Evolutionary conservation across 2,888 invertebrate species (phyloP).

Genomic region (Stomorhina lunata): DNA sequence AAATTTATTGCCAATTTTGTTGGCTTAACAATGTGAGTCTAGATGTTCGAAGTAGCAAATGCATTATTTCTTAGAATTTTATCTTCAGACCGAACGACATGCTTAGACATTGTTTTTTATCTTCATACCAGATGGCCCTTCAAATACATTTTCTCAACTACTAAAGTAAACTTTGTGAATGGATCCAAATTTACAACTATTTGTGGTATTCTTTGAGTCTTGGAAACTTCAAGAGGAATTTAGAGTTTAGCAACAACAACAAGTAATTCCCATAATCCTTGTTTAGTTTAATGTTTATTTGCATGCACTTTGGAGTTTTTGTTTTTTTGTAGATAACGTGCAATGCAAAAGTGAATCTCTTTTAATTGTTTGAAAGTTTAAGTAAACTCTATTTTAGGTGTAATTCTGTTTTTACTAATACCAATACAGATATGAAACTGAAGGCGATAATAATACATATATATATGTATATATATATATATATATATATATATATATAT

Average conservation of each 20-base stretch:
- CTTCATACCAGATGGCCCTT: constrained; percentile 40
- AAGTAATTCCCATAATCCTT: constrained; percentile 35
- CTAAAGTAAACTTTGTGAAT: not conserved
- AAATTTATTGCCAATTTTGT: not conserved
- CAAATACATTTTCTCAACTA: constrained; percentile 27
- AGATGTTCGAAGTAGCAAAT: not conserved
- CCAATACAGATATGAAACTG: too few relatives aligned
- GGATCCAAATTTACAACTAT: too few relatives aligned
- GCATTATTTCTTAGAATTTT: not conserved
- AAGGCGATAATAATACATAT: too few relatives aligned
- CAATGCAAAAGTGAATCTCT: not conserved
- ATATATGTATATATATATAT: too few relatives aligned
- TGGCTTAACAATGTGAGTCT: too few relatives aligned
- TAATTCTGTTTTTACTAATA: too few relatives aligned
- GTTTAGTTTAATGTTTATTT: constrained; percentile 35
- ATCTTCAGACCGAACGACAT: not conserved
- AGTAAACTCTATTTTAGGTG: too few relatives aligned
- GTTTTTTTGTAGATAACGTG: not conserved
- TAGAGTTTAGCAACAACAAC: not conserved
- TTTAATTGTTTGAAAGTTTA: too few relatives aligned
- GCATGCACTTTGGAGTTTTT: constrained; percentile 11
- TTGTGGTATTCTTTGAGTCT: not conserved
- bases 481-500: too few relatives aligned
- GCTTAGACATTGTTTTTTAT: not conserved
- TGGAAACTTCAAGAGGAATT: too few relatives aligned